Evolutionary conservation across 2,888 invertebrate genomes (phyloP), one percentile per base, ranked within the genome.

Genomic region (Pantelozetes paolii): DNA sequence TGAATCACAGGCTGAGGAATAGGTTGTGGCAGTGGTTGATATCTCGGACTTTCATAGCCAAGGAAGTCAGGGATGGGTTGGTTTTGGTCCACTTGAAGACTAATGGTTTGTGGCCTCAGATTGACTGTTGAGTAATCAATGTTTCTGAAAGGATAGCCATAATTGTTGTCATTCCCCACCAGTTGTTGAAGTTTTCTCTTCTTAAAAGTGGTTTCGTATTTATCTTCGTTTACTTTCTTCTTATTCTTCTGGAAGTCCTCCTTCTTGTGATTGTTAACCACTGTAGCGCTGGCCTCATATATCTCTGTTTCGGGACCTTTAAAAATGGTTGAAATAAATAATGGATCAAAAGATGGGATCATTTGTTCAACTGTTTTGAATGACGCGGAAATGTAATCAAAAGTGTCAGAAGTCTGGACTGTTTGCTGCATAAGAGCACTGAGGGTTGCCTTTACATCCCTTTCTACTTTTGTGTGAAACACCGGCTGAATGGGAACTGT

Each of bases 271-370:
- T 59, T 57, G 1, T 54, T 20, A 9, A 71, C 71, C 5, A 77
- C 69, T 23, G 76, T 75, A 9, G 77, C 77, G 36, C 71, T 76
- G 67, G 76, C 75, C 36, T 77, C 76, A 62, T 78, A 77, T 50
- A 78, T 77, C 76, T 78, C 78, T 11, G 77, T 78, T 26, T 76
- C 62, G 2, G 77, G 76, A 50, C 77, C 78, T 75, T 77, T 78
- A 59, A 76, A 77, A 73, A 78, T 76, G 20, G 78, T 78, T 26
- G 76, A 77, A 32, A 77, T 72, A 50, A 74, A 71, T 48, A 59
- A 59, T 32, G 71, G 74, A 54, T 74, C 71, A 62, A n/a, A 62
- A 74, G 74, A 36, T 26, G 71, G 32, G 11, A 54, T 18, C 11
- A 50, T 57, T 48, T 74, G 59, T 23, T 74, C 74, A 71, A 71